Evolutionary conservation across 2,113 vertebrate genomes (phyloP).

Genomic region (Hydrochoerus hydrochaeris): DNA sequence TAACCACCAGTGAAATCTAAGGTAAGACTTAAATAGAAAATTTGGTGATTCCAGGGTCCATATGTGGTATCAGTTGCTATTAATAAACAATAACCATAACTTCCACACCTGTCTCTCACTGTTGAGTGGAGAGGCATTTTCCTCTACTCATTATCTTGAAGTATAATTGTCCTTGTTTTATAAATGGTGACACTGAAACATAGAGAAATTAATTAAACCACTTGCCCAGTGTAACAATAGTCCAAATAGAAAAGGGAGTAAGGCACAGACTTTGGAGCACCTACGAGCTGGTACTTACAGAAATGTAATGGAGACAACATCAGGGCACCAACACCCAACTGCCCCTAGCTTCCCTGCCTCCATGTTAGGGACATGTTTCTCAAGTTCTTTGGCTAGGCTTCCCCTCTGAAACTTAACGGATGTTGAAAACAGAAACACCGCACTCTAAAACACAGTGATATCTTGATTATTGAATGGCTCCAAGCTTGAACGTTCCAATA

Average conservation of each 20-base stretch:
- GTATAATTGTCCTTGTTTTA: constrained; percentile 72
- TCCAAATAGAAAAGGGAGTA: constrained; percentile 55
- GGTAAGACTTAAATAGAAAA: neutral
- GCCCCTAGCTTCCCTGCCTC: too few relatives aligned
- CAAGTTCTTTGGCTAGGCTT: neutral
- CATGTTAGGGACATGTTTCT: neutral
- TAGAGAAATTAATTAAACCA: constrained; percentile 78
- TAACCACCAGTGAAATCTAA: fast-evolving
- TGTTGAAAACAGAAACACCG: neutral
- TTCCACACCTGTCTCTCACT: constrained; percentile 12
- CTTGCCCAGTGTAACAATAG: constrained; percentile 73
- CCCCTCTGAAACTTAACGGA: neutral
- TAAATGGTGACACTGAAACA: constrained; percentile 72
- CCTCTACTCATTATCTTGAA: constrained; percentile 41
- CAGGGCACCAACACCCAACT: neutral
- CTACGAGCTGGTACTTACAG: neutral
- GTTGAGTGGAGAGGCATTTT: constrained; percentile 47
- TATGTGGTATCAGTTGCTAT: neutral
- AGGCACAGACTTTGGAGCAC: neutral
- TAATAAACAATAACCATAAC: constrained; percentile 52
- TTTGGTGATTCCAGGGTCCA: neutral
- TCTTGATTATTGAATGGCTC: neutral
- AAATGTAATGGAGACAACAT: neutral
- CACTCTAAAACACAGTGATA: neutral
- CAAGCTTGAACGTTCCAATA: neutral